These are phyloP conservation scores for Euthynnus affinis DNA, from an alignment of 2,797 vertebrate species.

Conservation along the genomic window DNA sequence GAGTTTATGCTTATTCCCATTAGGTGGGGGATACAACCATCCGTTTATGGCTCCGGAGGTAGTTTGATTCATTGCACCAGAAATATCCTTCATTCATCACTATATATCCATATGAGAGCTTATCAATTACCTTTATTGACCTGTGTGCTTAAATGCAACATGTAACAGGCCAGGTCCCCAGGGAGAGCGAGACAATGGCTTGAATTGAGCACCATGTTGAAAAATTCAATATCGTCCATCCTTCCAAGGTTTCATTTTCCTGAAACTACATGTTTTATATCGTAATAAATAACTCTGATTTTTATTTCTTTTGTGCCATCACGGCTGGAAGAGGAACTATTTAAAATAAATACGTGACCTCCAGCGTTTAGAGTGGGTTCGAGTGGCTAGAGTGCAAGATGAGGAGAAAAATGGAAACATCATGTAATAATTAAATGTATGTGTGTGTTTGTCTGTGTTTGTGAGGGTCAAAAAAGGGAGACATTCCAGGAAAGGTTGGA, in stretches of 20 bases:
- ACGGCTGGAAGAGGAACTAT: slow-evolving; percentile 48
- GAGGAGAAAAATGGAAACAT: slow-evolving; percentile 36
- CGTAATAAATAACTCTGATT: slow-evolving; percentile 74
- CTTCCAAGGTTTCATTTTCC: slow-evolving; percentile 73
- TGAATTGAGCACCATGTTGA: slow-evolving; percentile 54
- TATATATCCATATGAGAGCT: slow-evolving; percentile 77
- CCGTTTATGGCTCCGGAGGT: slow-evolving; percentile 56
- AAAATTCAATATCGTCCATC: slow-evolving; percentile 71
- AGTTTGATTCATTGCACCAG: slow-evolving; percentile 64
- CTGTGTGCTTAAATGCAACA: slow-evolving; percentile 71
- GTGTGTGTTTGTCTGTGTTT: slow-evolving; percentile 3
- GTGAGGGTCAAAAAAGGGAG: slow-evolving; percentile 13
- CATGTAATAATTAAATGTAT: slow-evolving; percentile 41
- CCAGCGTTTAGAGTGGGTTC: slow-evolving; percentile 52
- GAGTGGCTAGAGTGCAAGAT: slow-evolving; percentile 35
- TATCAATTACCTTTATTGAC: slow-evolving; percentile 83
- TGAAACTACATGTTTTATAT: slow-evolving; percentile 71
- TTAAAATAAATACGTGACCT: slow-evolving; percentile 73
- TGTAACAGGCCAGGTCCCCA: slow-evolving; percentile 53
- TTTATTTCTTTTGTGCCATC: slow-evolving; percentile 65
- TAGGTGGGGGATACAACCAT: slow-evolving; percentile 47
- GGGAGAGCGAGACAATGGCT: slow-evolving; percentile 55
- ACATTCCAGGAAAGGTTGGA: slow-evolving; percentile 30
- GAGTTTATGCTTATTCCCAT: slow-evolving; percentile 77
- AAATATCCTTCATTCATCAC: slow-evolving; percentile 76